phyloP scores from a whole-genome alignment of 2,888 invertebrate species.

The Dorcus hopei region DNA sequence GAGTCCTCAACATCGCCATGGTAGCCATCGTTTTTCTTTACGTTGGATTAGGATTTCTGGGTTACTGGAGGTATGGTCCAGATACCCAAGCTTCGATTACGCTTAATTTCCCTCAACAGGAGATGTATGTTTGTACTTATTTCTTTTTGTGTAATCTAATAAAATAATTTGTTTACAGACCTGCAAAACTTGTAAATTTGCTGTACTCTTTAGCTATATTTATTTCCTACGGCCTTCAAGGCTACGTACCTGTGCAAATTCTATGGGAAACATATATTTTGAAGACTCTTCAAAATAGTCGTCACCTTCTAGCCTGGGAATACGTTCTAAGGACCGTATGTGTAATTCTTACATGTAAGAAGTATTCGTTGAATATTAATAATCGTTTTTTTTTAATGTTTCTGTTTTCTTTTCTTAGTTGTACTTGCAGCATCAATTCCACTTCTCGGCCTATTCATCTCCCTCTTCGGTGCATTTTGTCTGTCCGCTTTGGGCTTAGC shows the following conservation, averaged over 20 bases:
- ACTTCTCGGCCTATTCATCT: slow-evolving; percentile 69
- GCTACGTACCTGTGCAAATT: slow-evolving; percentile 83
- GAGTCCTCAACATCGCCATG: slow-evolving; percentile 84
- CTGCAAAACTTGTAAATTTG: slow-evolving; percentile 62
- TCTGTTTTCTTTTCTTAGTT: slow-evolving; percentile 56
- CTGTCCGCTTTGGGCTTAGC: slow-evolving; percentile 70
- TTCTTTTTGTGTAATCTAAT: neutral
- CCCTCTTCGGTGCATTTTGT: slow-evolving; percentile 71
- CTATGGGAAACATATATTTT: slow-evolving; percentile 59
- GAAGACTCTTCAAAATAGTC: slow-evolving; percentile 39
- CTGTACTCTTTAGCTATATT: slow-evolving; percentile 70
- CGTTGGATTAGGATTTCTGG: slow-evolving; percentile 76
- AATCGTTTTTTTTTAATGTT: neutral
- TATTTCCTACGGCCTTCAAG: slow-evolving; percentile 82
- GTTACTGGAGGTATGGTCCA: slow-evolving; percentile 77
- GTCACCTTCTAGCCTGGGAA: slow-evolving; percentile 38
- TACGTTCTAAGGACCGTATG: slow-evolving; percentile 44
- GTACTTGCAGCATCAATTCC: slow-evolving; percentile 68
- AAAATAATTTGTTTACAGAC: slow-evolving; percentile 46
- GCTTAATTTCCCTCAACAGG: slow-evolving; percentile 67
- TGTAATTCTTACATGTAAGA: slow-evolving; percentile 49
- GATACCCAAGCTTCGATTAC: slow-evolving; percentile 73
- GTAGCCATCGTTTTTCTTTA: slow-evolving; percentile 72
- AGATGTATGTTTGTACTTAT: slow-evolving; percentile 49
- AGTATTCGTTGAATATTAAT: slow-evolving; percentile 12